Percentiles rank a stretch among this genome's conserved stretches.
Conservation (phyloP, 2,888 invertebrate genomes). For the Cataglyphis albicans region DNA sequence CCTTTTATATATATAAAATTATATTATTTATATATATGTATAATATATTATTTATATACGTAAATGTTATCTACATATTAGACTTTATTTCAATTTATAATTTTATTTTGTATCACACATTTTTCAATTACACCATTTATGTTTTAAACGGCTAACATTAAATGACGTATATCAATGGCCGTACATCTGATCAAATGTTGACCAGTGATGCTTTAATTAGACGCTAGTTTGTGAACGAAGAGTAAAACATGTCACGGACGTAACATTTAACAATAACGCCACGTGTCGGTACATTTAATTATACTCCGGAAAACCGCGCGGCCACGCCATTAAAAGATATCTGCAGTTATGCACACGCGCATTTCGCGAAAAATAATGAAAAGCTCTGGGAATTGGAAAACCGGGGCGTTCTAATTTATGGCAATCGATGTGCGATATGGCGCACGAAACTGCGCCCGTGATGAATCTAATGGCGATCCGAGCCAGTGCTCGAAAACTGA, state of each 20-base stretch:
- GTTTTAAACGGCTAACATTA: not conserved
- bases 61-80: not conserved
- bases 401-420: slow-evolving; percentile 44
- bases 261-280: slow-evolving; percentile 43
- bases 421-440: slow-evolving; percentile 39
- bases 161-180: not conserved
- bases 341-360: slow-evolving; percentile 34
- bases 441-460: slow-evolving; percentile 41
- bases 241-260: slow-evolving; percentile 32
- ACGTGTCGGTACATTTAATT: slow-evolving; percentile 55
- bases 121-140: not conserved
- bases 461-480: slow-evolving; percentile 55
- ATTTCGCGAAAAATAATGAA: slow-evolving; percentile 57
- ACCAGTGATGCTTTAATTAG: slow-evolving; percentile 29
- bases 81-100: not conserved
- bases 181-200: slow-evolving; percentile 18
- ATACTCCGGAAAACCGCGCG: slow-evolving; percentile 27
- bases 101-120: not conserved
- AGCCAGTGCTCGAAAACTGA: slow-evolving; percentile 19
- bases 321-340: slow-evolving; percentile 32
- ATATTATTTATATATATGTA: not conserved
- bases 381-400: slow-evolving; percentile 38
- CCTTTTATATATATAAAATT: too few relatives aligned
- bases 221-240: slow-evolving; percentile 32
- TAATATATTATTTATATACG: not conserved